Evolutionary conservation across 2,113 vertebrate species (phyloP).

Genomic region (Alouatta palliata): DNA sequence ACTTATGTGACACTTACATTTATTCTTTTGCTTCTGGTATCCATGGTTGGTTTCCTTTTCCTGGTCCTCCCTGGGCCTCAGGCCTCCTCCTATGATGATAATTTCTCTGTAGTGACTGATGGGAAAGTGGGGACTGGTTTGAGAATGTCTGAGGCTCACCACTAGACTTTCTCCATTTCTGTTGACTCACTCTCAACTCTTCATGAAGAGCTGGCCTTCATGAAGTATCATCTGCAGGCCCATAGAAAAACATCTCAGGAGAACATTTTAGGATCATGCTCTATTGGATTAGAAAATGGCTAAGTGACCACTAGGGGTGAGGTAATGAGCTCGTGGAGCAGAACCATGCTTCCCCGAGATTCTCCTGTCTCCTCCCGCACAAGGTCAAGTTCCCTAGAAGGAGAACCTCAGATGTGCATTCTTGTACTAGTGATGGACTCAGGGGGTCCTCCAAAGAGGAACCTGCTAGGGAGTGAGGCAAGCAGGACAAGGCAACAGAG

Average conservation of each 20-base stretch:
- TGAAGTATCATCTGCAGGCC: neutral
- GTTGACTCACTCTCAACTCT: neutral
- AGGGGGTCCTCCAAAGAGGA: neutral
- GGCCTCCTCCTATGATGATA: no score
- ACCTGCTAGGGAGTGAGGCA: no score
- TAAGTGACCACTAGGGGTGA: neutral
- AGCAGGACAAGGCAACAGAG: neutral
- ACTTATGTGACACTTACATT: neutral
- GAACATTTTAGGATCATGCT: neutral
- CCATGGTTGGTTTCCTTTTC: neutral
- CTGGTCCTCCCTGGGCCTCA: neutral
- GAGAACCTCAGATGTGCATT: neutral
- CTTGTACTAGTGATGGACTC: neutral
- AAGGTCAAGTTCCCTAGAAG: neutral
- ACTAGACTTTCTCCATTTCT: neutral
- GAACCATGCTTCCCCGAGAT: neutral
- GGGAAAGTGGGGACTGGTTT: neutral
- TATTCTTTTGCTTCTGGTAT: neutral
- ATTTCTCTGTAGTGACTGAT: neutral
- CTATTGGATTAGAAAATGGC: neutral
- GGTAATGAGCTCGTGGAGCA: fast-evolving
- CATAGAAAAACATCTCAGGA: neutral
- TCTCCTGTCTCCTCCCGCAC: fast-evolving
- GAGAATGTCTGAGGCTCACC: neutral
- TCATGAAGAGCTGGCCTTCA: neutral